phyloP scores from a whole-genome alignment of 2,888 invertebrate genomes.

The Dromius quadrimaculatus region DNA sequence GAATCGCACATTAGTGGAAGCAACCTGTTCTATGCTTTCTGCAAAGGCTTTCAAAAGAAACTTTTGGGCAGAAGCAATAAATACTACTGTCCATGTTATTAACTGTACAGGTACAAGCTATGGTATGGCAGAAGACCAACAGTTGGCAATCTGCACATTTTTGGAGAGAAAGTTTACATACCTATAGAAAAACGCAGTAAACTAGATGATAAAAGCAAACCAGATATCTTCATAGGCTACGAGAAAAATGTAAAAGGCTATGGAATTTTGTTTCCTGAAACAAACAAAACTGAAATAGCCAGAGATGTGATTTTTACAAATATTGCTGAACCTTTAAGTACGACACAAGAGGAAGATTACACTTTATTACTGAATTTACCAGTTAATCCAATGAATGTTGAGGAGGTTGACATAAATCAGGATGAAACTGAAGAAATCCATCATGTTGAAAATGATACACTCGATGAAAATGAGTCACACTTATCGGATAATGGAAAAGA shows the following conservation, averaged over 20 bases:
- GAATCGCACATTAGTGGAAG: background rate
- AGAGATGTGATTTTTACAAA: background rate
- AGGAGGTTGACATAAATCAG: background rate
- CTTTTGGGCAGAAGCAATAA: background rate
- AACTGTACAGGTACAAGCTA: background rate
- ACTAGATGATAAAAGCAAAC: conserved; percentile 21
- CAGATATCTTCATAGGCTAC: background rate
- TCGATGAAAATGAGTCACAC: background rate
- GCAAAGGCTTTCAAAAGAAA: background rate
- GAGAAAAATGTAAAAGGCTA: background rate
- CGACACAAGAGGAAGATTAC: background rate
- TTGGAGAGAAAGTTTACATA: conserved; percentile 49
- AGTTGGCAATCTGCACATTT: conserved; percentile 21
- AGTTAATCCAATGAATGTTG: no score
- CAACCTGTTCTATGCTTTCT: background rate
- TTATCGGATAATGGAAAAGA: background rate
- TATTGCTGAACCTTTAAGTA: background rate
- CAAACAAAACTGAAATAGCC: background rate
- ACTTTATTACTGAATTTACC: background rate
- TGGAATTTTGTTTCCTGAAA: background rate
- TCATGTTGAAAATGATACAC: background rate
- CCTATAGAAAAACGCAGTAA: conserved; percentile 45
- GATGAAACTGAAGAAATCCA: conserved; percentile 1
- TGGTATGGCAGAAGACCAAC: conserved; percentile 13
- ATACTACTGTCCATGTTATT: background rate